Percentiles rank a stretch among this genome's conserved stretches.
phyloP scores from a whole-genome alignment of 2,797 vertebrate species.

The Kryptolebias ocellatus region DNA sequence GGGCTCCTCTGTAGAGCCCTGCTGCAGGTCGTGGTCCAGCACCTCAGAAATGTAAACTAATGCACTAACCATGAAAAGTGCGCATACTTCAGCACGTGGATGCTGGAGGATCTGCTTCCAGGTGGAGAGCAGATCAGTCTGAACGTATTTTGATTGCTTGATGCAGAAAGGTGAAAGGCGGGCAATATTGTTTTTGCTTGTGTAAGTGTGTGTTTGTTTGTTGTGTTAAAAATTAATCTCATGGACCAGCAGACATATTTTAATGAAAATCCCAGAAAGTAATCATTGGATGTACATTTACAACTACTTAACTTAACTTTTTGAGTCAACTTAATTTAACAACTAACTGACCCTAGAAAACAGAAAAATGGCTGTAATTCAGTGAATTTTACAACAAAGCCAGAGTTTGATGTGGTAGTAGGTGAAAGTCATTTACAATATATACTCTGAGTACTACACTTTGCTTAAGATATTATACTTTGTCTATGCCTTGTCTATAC shows the following conservation, averaged over 20 bases:
- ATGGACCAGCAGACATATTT: too few relatives aligned
- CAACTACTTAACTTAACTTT: too few relatives aligned
- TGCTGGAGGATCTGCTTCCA: conserved; percentile 51
- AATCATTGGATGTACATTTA: too few relatives aligned
- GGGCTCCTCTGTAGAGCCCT: conserved; percentile 56
- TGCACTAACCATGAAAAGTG: conserved; percentile 73
- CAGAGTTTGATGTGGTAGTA: neutral
- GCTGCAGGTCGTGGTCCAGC: conserved; percentile 69
- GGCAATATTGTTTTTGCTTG: too few relatives aligned
- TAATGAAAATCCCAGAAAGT: too few relatives aligned
- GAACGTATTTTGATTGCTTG: conserved; percentile 12
- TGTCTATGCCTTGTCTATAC: too few relatives aligned
- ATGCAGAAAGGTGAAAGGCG: too few relatives aligned
- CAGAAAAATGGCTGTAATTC: neutral
- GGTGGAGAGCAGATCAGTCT: conserved; percentile 58
- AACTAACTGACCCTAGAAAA: neutral
- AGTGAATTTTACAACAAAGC: neutral
- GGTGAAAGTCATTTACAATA: neutral
- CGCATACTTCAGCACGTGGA: conserved; percentile 52
- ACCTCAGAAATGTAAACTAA: conserved; percentile 81
- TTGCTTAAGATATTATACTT: too few relatives aligned
- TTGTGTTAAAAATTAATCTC: too few relatives aligned
- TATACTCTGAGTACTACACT: too few relatives aligned
- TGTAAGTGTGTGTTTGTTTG: too few relatives aligned
- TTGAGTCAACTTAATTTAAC: too few relatives aligned